phyloP scores from a whole-genome alignment of 2,888 invertebrate genomes.

The Hydrotaea diabolus region DNA sequence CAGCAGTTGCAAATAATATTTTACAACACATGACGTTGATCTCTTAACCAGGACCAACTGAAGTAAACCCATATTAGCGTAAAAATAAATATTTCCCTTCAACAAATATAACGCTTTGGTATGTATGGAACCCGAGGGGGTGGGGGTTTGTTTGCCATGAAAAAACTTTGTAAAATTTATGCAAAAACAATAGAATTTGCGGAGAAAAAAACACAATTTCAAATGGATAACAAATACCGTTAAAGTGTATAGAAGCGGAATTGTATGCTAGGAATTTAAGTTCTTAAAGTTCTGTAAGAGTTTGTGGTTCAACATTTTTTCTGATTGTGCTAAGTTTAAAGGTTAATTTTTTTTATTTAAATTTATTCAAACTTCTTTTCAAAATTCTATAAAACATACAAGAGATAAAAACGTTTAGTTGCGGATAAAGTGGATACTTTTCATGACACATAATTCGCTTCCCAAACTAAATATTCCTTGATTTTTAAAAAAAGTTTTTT shows the following conservation, averaged over 20 bases:
- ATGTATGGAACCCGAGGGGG: neutral
- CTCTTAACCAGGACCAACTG: neutral
- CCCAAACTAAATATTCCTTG: no score
- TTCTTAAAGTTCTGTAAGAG: no score
- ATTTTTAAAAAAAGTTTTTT: no score
- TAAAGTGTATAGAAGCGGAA: neutral
- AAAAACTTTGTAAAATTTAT: neutral
- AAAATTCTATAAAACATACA: no score
- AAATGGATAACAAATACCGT: neutral
- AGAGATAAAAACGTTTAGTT: no score
- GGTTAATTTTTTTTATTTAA: no score
- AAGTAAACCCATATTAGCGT: conserved; percentile 1
- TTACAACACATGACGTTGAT: neutral
- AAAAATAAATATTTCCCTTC: neutral
- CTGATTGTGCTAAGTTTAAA: no score
- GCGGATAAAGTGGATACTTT: no score
- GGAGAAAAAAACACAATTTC: neutral
- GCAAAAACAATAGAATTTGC: neutral
- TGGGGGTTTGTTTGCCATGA: neutral
- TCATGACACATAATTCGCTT: no score
- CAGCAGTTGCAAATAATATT: neutral
- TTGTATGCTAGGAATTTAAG: no score
- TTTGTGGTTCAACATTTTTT: no score
- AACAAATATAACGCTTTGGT: neutral
- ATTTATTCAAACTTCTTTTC: no score